Evolutionary conservation across 2,797 vertebrate genomes (phyloP).

Genomic region (Cetoscarus ocellatus): DNA sequence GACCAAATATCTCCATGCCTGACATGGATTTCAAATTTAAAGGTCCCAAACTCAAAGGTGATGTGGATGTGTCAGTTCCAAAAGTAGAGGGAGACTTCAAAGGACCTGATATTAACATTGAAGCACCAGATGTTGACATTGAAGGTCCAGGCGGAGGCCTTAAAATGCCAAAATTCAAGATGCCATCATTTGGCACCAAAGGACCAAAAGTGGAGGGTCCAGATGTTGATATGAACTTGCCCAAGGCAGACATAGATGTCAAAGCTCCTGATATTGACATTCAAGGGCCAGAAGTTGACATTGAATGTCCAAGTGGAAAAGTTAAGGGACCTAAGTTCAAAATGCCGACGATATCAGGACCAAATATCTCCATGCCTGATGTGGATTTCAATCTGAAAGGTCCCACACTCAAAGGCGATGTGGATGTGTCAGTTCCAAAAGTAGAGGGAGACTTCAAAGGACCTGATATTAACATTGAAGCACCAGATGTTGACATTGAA

Average conservation of each 20-base stretch:
- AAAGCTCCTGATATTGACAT: slow-evolving; percentile 1
- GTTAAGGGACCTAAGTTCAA: not conserved
- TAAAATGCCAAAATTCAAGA: not conserved
- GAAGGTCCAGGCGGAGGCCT: not conserved
- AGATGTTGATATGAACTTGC: not conserved
- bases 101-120: slow-evolving; percentile 34
- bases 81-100: slow-evolving; percentile 25
- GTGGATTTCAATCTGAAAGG: slow-evolving; percentile 29
- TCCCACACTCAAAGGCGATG: slow-evolving; percentile 73
- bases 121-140: slow-evolving; percentile 57
- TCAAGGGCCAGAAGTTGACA: not conserved
- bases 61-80: slow-evolving; percentile 33
- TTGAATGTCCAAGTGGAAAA: not conserved
- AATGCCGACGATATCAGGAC: slow-evolving; percentile 39
- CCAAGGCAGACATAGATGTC: slow-evolving; percentile 23
- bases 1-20: slow-evolving; percentile 39
- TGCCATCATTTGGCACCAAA: not conserved
- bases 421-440: slow-evolving; percentile 45
- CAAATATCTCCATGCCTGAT: slow-evolving; percentile 39
- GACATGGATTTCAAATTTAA: slow-evolving; percentile 40
- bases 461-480: slow-evolving; percentile 32
- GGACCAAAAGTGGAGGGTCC: not conserved
- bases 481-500: slow-evolving; percentile 42
- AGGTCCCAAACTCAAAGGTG: slow-evolving; percentile 29
- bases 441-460: slow-evolving; percentile 34